Evolutionary conservation across 2,113 vertebrate genomes (phyloP).

Genomic region (Pollachius pollachius): DNA sequence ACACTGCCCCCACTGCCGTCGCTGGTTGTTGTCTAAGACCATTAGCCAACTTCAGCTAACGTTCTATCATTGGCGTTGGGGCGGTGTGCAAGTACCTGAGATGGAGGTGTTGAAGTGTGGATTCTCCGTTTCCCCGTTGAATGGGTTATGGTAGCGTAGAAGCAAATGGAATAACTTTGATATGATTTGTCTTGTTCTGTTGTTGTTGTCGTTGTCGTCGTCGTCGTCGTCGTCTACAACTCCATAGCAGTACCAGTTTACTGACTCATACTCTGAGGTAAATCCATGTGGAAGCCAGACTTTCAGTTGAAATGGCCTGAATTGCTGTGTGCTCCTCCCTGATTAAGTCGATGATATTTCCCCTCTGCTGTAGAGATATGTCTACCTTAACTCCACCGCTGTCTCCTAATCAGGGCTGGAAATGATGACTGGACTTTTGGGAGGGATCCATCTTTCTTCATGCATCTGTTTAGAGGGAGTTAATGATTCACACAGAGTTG

Average conservation of each 20-base stretch:
- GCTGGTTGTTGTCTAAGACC: too few relatives aligned
- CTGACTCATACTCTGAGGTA: constrained; percentile 97
- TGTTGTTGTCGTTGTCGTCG: constrained; percentile 70
- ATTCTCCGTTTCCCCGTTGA: too few relatives aligned
- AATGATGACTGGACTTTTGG: too few relatives aligned
- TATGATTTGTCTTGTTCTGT: constrained; percentile 12
- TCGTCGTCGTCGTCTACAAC: constrained; percentile 79
- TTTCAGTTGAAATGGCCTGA: constrained; percentile 78
- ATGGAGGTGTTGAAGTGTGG: too few relatives aligned
- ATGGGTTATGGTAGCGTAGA: too few relatives aligned
- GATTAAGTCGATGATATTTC: constrained; percentile 60
- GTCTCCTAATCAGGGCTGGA: not conserved
- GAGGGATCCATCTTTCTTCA: too few relatives aligned
- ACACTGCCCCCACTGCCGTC: too few relatives aligned
- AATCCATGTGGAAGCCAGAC: constrained; percentile 76
- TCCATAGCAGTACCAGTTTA: constrained; percentile 98
- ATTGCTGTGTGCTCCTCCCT: constrained; percentile 75
- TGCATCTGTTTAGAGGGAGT: too few relatives aligned
- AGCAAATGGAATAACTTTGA: not conserved
- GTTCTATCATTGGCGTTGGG: too few relatives aligned
- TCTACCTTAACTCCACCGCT: constrained; percentile 31
- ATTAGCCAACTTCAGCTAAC: too few relatives aligned
- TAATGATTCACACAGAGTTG: too few relatives aligned
- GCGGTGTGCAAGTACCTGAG: too few relatives aligned
- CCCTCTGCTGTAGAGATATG: constrained; percentile 5